These are phyloP conservation scores for Papilio xuthus DNA, from an alignment of 1,140 invertebrate genomes.

Conservation along the genomic window DNA sequence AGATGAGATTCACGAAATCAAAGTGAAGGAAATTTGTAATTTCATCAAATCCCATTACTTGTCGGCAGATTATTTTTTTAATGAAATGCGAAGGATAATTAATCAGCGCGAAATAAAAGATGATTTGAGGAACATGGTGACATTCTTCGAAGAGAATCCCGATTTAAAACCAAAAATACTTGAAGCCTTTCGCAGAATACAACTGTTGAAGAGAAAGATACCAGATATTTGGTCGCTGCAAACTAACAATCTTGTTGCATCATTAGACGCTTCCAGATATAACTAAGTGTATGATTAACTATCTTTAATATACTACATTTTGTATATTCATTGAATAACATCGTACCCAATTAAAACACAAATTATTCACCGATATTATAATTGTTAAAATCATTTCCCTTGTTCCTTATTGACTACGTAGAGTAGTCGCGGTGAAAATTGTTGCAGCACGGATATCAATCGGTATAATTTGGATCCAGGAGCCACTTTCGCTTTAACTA, in stretches of 20 bases:
- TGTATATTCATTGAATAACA: neutral
- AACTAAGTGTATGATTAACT: neutral
- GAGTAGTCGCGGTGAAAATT: slow-evolving; percentile 56
- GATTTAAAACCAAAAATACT: slow-evolving; percentile 43
- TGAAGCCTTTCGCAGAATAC: slow-evolving; percentile 37
- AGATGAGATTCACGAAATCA: slow-evolving; percentile 41
- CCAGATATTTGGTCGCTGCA: slow-evolving; percentile 39
- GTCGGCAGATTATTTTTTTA: slow-evolving; percentile 51
- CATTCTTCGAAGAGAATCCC: slow-evolving; percentile 46
- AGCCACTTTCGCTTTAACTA: slow-evolving; percentile 51
- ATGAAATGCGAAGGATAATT: slow-evolving; percentile 52
- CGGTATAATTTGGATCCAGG: slow-evolving; percentile 57
- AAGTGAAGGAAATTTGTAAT: slow-evolving; percentile 46
- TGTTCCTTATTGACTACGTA: slow-evolving; percentile 60
- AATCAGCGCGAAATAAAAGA: slow-evolving; percentile 42
- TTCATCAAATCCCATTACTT: slow-evolving; percentile 48
- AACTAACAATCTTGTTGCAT: slow-evolving; percentile 38
- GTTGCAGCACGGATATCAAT: slow-evolving; percentile 51
- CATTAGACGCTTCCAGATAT: neutral
- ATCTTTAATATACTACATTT: neutral
- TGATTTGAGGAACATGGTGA: slow-evolving; percentile 50
- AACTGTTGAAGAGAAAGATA: slow-evolving; percentile 12
- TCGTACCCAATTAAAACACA: neutral
- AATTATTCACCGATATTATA: neutral
- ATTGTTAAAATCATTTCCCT: slow-evolving; percentile 37